Base-by-base conservation (phyloP, 1,140 invertebrate species). In the Neodiprion fabricii region DNA sequence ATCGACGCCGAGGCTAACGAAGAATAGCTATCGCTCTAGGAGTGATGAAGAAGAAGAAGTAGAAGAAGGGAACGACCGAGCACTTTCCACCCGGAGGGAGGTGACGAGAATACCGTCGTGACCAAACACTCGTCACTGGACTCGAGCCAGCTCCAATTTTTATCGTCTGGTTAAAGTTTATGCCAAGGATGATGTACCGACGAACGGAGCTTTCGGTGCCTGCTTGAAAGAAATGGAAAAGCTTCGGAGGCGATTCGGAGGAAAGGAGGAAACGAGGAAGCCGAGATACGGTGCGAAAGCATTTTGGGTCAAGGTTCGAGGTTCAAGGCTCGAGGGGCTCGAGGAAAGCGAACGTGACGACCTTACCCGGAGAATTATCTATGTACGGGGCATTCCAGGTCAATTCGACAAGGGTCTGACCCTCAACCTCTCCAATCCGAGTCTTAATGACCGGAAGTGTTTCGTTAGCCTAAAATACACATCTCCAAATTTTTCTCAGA, bases 61-160 rank as follows among this genome's bases (percentile, higher is more conserved):
- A 40, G 28, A 40, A 40, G 28, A 40, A 40, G 28, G 28, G 28
- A 40, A 40, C 28, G 28, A 40, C 28, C 28, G 28, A 17, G 11
- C 53, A 17, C 11, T 61, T 17, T 61, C 53, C 53, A 7, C 53
- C 53, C 1, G 28, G 28, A 40, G 28, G 11, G 53, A 61, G 53
- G 53, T 3, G 53, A 61, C 53, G n/a, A 61, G 53, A 61, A 61
- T 61, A 61, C n/a, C 53, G 8, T 17, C 53, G 53, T 61, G 53
- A 61, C 53, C 53, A 40, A 40, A 61, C 53, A 61, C 7, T 9
- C 11, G 53, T 17, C 53, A 61, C 53, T 61, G 53, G 53, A 61
- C n/a, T 61, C 9, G n/a, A 61, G 53, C 53, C 53, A 61, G 53
- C 53, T 61, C 53, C 53, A 61, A 61, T 61, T 61, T 61, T 61